Conservation (phyloP, 2,888 invertebrate genomes). For the Drosophila paracracens region DNA sequence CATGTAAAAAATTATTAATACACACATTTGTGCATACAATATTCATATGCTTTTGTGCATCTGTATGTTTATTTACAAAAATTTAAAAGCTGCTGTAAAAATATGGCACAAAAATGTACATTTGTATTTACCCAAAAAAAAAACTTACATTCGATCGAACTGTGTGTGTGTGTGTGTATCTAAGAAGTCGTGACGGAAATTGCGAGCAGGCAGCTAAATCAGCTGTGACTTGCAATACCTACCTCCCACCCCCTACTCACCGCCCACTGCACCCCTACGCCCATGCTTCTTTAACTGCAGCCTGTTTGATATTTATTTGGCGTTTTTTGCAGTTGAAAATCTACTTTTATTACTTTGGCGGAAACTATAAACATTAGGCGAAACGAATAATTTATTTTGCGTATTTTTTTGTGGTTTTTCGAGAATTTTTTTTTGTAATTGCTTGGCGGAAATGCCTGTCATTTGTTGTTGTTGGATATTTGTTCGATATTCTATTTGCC, state of each 20-base stretch:
- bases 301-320: conserved; percentile 12
- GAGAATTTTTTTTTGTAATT: conserved; percentile 48
- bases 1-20: conserved; percentile 56
- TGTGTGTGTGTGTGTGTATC: conserved; percentile 20
- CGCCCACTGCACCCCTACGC: not conserved
- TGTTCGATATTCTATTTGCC: conserved; percentile 8
- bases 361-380: conserved; percentile 71
- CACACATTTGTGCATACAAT: conserved; percentile 37
- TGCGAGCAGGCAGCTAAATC: conserved; percentile 59
- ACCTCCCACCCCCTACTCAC: conserved; percentile 1
- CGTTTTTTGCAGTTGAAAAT: conserved; percentile 33
- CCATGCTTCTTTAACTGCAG: conserved; percentile 16
- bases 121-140: conserved; percentile 24
- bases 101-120: conserved; percentile 43
- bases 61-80: conserved; percentile 8
- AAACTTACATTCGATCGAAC: conserved; percentile 31
- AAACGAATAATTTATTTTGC: conserved; percentile 22
- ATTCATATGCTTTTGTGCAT: conserved; percentile 23
- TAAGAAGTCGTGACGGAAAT: conserved; percentile 73
- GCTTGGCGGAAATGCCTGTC: conserved; percentile 72
- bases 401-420: conserved; percentile 3
- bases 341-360: conserved; percentile 60
- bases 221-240: conserved; percentile 60
- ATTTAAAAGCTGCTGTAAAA: conserved; percentile 49
- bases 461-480: conserved; percentile 37